These are phyloP conservation scores for Ciconia boyciana DNA, from an alignment of 2,113 vertebrate genomes.

Conservation along the genomic window DNA sequence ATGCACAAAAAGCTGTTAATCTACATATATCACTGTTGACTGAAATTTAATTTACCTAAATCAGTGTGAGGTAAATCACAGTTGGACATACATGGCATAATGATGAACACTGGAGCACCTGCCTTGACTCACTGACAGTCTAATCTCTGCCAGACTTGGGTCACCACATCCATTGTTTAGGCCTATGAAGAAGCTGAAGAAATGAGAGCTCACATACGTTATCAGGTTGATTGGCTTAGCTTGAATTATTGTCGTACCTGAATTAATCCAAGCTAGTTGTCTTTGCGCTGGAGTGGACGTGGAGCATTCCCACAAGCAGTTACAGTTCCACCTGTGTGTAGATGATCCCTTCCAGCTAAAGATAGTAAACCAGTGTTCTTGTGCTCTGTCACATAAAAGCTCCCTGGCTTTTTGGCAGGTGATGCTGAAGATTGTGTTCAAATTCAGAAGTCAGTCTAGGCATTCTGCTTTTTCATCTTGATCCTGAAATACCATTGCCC, in stretches of 20 bases:
- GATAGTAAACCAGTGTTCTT: background rate
- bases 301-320: background rate
- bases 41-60: background rate
- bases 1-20: background rate
- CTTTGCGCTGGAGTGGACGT: background rate
- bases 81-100: background rate
- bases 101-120: background rate
- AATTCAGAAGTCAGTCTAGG: background rate
- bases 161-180: background rate
- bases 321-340: background rate
- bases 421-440: background rate
- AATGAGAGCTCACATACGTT: background rate
- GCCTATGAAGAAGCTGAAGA: background rate
- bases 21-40: background rate
- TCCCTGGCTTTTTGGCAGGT: background rate
- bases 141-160: background rate
- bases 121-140: rapidly evolving
- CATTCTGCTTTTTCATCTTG: background rate
- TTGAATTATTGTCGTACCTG: background rate
- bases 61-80: background rate
- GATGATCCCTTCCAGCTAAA: background rate
- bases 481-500: background rate
- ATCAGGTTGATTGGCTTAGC: background rate
- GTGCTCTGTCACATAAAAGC: background rate
- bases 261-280: background rate